Percentiles rank a stretch among this genome's conserved stretches.
Evolutionary conservation across 2,888 invertebrate species (phyloP).

Genomic region (Hyles lineata): DNA sequence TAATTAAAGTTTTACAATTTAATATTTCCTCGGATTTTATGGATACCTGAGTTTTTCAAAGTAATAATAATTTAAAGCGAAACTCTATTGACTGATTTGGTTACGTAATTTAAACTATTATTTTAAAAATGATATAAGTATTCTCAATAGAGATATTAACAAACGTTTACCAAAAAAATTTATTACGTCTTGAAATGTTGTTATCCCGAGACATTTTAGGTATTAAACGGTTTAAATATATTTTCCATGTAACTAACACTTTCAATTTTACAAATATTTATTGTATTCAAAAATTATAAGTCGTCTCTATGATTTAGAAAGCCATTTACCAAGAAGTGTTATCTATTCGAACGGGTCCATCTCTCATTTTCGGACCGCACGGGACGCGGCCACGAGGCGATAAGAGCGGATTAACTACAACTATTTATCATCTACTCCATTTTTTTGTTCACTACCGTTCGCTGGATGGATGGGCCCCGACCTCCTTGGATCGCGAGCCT

Average conservation of each 20-base stretch:
- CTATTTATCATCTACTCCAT: constrained; percentile 81
- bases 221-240: not conserved
- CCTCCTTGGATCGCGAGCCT: constrained; percentile 59
- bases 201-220: not conserved
- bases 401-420: constrained; percentile 81
- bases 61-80: too few species aligned
- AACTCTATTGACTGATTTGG: too few species aligned
- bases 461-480: constrained; percentile 62
- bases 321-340: constrained; percentile 77
- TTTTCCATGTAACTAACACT: not conserved
- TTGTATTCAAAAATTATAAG: constrained; percentile 12
- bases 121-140: too few species aligned
- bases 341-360: constrained; percentile 72
- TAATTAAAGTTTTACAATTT: too few species aligned
- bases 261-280: too few species aligned
- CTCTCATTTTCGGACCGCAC: constrained; percentile 83
- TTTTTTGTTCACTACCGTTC: constrained; percentile 79
- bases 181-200: too few species aligned
- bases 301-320: constrained; percentile 58
- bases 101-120: too few species aligned
- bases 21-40: too few species aligned
- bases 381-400: constrained; percentile 73
- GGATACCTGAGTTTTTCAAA: too few species aligned
- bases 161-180: too few species aligned
- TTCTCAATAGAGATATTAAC: too few species aligned